A percentile compares a stretch with the other conserved stretches of the same genome.
These are phyloP conservation scores for Pogona vitticeps DNA, from an alignment of 2,113 vertebrate genomes.

Conservation along the genomic window DNA sequence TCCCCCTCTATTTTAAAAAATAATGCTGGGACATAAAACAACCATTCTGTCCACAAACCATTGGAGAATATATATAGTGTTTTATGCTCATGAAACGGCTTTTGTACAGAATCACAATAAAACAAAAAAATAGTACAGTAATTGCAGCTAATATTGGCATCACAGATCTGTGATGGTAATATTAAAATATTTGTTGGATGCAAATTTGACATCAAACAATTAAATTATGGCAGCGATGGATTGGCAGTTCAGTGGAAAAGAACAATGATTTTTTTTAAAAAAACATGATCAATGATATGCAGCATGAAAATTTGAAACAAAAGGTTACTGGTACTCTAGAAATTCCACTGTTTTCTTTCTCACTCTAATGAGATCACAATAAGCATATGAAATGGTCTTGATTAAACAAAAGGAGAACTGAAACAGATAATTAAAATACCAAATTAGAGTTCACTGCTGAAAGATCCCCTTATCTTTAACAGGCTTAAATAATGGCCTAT, in stretches of 20 bases:
- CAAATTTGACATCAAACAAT: constrained; percentile 21
- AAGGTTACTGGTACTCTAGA: neutral
- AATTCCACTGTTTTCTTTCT: neutral
- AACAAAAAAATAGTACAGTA: neutral
- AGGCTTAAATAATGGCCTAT: constrained; percentile 12
- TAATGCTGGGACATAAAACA: neutral
- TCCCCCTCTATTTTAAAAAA: constrained; percentile 10
- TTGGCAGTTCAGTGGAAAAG: neutral
- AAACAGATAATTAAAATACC: constrained; percentile 22
- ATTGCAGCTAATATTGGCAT: neutral
- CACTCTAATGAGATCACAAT: constrained; percentile 27
- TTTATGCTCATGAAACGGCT: constrained; percentile 7
- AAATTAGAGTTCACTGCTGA: constrained; percentile 30
- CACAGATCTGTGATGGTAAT: neutral
- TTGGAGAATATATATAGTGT: constrained; percentile 3
- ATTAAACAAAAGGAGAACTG: constrained; percentile 15
- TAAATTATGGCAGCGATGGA: neutral
- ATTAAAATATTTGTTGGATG: neutral
- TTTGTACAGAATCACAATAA: constrained; percentile 1
- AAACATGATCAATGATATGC: neutral
- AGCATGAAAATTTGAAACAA: constrained; percentile 1
- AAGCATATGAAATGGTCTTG: neutral
- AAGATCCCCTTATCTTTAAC: constrained; percentile 29
- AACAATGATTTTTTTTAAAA: neutral
- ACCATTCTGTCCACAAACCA: constrained; percentile 24